A percentile compares a stretch with the other conserved stretches of the same genome.
Evolutionary conservation across 2,797 vertebrate genomes (phyloP).

Genomic region (Phaenicophaeus curvirostris): DNA sequence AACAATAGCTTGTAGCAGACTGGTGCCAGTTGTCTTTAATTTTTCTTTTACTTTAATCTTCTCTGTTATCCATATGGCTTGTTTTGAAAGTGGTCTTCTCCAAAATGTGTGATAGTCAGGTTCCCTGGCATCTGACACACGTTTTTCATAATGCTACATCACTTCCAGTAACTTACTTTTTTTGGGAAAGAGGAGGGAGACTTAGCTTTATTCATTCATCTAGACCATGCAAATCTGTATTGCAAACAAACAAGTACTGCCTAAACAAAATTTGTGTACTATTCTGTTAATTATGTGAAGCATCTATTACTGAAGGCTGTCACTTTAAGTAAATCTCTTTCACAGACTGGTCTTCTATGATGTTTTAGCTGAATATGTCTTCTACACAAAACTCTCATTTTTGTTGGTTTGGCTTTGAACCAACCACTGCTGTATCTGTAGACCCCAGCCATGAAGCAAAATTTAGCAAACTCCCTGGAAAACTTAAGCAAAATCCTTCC

Average conservation of each 20-base stretch:
- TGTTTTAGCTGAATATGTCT: not conserved
- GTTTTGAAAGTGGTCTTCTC: not conserved
- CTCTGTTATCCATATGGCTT: not conserved
- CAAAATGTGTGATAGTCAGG: slow-evolving; percentile 9
- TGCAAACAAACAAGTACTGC: not conserved
- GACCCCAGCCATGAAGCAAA: not conserved
- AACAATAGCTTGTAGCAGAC: not conserved
- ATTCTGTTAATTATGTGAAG: not conserved
- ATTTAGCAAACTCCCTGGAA: slow-evolving; percentile 1
- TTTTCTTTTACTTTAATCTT: slow-evolving; percentile 9
- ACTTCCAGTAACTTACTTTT: not conserved
- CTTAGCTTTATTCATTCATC: not conserved
- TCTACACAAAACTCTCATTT: not conserved
- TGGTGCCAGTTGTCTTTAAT: not conserved
- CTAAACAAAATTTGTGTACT: not conserved
- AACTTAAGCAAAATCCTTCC: not conserved
- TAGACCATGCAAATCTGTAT: not conserved
- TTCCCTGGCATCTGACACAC: not conserved
- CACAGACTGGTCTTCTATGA: not conserved
- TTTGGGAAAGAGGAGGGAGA: not conserved
- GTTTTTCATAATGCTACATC: not conserved
- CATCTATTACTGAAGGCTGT: not conserved
- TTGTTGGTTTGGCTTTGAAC: slow-evolving; percentile 38
- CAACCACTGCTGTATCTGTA: not conserved
- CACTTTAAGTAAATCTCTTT: not conserved